Evolutionary conservation across 2,797 vertebrate species (phyloP).

Genomic region (Pelodytes ibericus): DNA sequence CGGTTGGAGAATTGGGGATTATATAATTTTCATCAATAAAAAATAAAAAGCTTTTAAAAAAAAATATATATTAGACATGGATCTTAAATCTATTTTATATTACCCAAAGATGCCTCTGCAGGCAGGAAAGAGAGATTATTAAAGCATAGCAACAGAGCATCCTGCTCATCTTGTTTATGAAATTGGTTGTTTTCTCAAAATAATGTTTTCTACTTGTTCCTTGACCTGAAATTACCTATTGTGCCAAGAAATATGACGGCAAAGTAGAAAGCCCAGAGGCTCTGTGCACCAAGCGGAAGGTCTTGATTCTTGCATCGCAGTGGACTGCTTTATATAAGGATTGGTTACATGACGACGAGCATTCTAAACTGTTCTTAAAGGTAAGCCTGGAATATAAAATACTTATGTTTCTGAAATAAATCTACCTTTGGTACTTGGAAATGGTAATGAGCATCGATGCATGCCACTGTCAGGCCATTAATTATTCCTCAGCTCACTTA

Average conservation of each 20-base stretch:
- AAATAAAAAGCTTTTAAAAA: too few relatives aligned
- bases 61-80: too few relatives aligned
- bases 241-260: slow-evolving; percentile 82
- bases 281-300: slow-evolving; percentile 89
- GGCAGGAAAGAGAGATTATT: slow-evolving; percentile 6
- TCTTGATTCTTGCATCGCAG: slow-evolving; percentile 90
- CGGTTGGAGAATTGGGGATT: too few relatives aligned
- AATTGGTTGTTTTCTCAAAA: slow-evolving; percentile 26
- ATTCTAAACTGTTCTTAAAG: slow-evolving; percentile 93
- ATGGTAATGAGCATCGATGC: too few relatives aligned
- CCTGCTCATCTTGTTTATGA: background rate
- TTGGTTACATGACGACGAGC: slow-evolving; percentile 89
- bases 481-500: too few relatives aligned
- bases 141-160: slow-evolving; percentile 5
- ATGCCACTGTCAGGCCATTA: too few relatives aligned
- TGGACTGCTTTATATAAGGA: slow-evolving; percentile 89
- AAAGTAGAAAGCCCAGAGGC: slow-evolving; percentile 85
- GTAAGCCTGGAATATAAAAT: slow-evolving; percentile 72
- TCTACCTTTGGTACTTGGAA: too few relatives aligned
- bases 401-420: too few relatives aligned
- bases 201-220: slow-evolving; percentile 58
- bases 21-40: too few relatives aligned
- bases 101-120: too few relatives aligned
- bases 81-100: too few relatives aligned
- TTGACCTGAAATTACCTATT: slow-evolving; percentile 85